Evolutionary conservation across 2,797 vertebrate species (phyloP).

Genomic region (Coccyzus lansbergi): DNA sequence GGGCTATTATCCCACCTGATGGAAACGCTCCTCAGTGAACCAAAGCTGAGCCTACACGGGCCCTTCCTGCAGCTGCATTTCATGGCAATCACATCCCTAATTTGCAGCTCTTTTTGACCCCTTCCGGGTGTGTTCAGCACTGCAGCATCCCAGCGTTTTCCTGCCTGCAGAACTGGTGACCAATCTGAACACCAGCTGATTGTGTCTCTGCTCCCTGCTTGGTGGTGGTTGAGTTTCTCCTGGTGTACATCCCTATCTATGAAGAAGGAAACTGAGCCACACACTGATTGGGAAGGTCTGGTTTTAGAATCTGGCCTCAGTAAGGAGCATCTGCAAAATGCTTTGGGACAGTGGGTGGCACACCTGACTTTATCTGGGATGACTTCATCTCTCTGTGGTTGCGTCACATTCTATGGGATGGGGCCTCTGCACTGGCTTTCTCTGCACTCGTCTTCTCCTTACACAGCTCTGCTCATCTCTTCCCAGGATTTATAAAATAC

Average conservation of each 20-base stretch:
- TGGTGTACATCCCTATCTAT: accelerated
- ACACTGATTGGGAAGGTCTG: background rate
- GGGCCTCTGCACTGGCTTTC: background rate
- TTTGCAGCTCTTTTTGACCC: background rate
- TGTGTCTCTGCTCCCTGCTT: background rate
- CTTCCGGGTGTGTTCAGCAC: background rate
- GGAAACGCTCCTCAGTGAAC: background rate
- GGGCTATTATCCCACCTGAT: background rate
- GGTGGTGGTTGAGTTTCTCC: background rate
- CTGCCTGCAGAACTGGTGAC: background rate
- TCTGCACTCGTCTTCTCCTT: background rate
- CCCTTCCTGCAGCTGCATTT: background rate
- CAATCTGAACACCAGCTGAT: accelerated
- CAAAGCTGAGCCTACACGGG: background rate
- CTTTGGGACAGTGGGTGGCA: background rate
- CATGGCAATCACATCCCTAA: background rate
- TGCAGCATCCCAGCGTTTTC: background rate
- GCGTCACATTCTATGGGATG: background rate
- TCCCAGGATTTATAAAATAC: background rate
- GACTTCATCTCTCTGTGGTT: background rate
- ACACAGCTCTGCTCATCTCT: background rate
- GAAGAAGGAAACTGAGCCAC: background rate
- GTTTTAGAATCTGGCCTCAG: background rate
- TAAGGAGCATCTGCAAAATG: background rate
- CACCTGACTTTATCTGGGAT: background rate